Evolutionary conservation across 2,797 vertebrate species (phyloP), one percentile per base, ranked within the genome.

Genomic region (Scolopax rusticola): DNA sequence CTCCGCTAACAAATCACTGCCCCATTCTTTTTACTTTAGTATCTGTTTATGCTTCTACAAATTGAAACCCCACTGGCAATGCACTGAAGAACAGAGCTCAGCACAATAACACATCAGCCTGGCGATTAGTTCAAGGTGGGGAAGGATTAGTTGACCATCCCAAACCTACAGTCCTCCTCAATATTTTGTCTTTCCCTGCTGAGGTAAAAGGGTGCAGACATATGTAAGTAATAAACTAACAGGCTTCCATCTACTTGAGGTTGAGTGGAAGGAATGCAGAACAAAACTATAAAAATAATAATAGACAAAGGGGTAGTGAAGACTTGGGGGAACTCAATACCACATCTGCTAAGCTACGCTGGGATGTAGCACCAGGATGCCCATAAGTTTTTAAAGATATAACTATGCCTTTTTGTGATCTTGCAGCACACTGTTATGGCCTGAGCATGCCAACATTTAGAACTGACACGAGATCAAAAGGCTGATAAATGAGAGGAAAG

Each of bases 11-110:
- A 99, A 99, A 99, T 99, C 99, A 99, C 98, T 95, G 97, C 98
- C 98, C 98, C 98, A 98, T 99, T 99, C 99, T 98, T 99, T 98
- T 98, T 98, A 98, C 98, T 99, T 99, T 99, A 99, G 99, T 99
- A 99, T 99, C 99, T 99, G 99, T 99, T 99, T 99, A 99, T 99
- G 99, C 99, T 99, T 99, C 99, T 99, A 99, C 99, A 99, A 99
- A 99, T 99, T 99, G 99, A 99, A 99, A 99, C 99, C 99, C 99
- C 99, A 99, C 99, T 99, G 99, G 98, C 98, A 98, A 97, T 97
- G 97, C 97, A 80, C 96, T 97, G 97, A 96, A 96, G 98, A 98
- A 97, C 97, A 98, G 98, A 97, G 97, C 98, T 95, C 92, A 89
- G 98, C 98, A 98, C 98, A 98, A 98, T 98, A 98, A 98, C 98